phyloP scores from a whole-genome alignment of 2,888 invertebrate species.

The Zygaena filipendulae region DNA sequence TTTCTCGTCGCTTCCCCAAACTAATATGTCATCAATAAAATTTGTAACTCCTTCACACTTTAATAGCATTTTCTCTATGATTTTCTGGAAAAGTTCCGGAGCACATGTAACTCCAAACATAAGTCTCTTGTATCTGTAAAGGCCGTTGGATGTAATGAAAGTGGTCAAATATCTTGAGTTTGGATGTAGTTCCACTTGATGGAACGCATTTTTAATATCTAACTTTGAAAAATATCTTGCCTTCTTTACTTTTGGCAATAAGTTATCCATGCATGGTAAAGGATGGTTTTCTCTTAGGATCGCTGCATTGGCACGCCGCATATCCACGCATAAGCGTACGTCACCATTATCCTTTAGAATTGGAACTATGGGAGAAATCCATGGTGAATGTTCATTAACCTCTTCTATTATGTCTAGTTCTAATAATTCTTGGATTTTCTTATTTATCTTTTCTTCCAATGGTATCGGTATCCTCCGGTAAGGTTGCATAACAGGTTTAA shows the following conservation, averaged over 20 bases:
- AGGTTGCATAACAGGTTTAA: slow-evolving; percentile 11
- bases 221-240: slow-evolving; percentile 22
- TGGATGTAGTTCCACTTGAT: slow-evolving; percentile 29
- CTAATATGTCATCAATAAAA: too few species aligned
- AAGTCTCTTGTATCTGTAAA: too few species aligned
- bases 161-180: slow-evolving; percentile 29
- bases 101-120: too few species aligned
- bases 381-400: slow-evolving; percentile 10
- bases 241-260: slow-evolving; percentile 18
- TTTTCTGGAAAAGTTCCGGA: too few species aligned
- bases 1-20: too few species aligned
- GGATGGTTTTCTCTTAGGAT: slow-evolving; percentile 19
- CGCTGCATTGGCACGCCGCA: slow-evolving; percentile 16
- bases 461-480: slow-evolving; percentile 10
- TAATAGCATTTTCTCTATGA: too few species aligned
- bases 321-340: slow-evolving; percentile 5
- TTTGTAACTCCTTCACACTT: too few species aligned
- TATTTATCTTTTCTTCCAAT: slow-evolving; percentile 12
- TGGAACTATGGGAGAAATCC: slow-evolving; percentile 11
- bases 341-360: slow-evolving; percentile 5
- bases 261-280: slow-evolving; percentile 17
- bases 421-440: slow-evolving; percentile 11
- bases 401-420: slow-evolving; percentile 13
- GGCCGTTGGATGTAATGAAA: too few species aligned
- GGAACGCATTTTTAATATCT: slow-evolving; percentile 28